phyloP scores from a whole-genome alignment of 2,888 invertebrate genomes.

The Helleia helle region DNA sequence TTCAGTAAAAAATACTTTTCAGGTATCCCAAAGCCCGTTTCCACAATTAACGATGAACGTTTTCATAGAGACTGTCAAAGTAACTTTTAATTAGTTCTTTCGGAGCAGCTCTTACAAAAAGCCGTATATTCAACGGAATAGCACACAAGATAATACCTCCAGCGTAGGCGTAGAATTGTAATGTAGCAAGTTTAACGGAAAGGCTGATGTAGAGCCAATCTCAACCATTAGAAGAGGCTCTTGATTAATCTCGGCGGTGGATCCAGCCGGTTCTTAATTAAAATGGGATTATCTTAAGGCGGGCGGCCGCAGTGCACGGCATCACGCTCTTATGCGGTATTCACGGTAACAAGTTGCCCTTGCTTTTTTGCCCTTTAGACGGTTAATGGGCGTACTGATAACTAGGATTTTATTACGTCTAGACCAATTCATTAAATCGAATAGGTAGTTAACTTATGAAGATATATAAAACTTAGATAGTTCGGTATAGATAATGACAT shows the following conservation, averaged over 20 bases:
- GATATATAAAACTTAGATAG: no score
- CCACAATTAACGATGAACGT: constrained; percentile 4
- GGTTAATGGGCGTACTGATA: constrained; percentile 17
- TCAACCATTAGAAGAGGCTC: constrained; percentile 28
- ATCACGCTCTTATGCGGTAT: constrained; percentile 13
- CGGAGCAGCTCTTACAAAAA: constrained; percentile 1
- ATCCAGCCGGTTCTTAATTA: constrained; percentile 52
- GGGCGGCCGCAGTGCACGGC: constrained; percentile 21
- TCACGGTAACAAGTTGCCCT: constrained; percentile 17
- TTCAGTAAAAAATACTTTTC: constrained; percentile 3
- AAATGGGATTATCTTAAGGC: constrained; percentile 53
- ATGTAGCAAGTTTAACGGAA: constrained; percentile 13
- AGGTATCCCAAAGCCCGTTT: constrained; percentile 3
- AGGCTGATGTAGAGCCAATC: constrained; percentile 20
- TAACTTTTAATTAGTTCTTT: constrained; percentile 9
- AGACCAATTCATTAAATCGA: constrained; percentile 3
- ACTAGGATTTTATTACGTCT: constrained; percentile 12
- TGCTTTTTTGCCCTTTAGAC: constrained; percentile 14
- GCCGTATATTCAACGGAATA: constrained; percentile 1
- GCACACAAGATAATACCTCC: constrained; percentile 6
- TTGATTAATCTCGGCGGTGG: constrained; percentile 49
- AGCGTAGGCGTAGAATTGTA: constrained; percentile 2
- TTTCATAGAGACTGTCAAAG: constrained; percentile 7
- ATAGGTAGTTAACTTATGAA: no score
- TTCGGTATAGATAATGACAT: no score